Percentiles rank a stretch among this genome's conserved stretches.
phyloP scores from a whole-genome alignment of 2,888 invertebrate species.

The Watsonalla cultraria region DNA sequence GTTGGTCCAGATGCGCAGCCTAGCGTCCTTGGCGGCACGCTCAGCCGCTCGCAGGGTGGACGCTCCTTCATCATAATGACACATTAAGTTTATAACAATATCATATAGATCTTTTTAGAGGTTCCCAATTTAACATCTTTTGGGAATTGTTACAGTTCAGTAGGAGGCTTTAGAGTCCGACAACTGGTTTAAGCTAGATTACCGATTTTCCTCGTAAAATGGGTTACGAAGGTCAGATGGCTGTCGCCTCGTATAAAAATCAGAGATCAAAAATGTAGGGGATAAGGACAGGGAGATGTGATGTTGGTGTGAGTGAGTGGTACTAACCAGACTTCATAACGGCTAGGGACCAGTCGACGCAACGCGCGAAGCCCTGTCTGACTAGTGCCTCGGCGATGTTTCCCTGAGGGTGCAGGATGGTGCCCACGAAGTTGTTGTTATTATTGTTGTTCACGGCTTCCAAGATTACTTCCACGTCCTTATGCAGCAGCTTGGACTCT shows the following conservation, averaged over 20 bases:
- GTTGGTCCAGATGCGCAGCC: conserved; percentile 93
- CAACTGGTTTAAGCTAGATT: too few relatives aligned
- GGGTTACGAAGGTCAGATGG: too few relatives aligned
- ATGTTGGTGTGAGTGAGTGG: too few relatives aligned
- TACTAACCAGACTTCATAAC: conserved; percentile 48
- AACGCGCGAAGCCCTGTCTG: conserved; percentile 94
- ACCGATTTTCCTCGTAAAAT: too few relatives aligned
- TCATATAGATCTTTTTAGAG: too few relatives aligned
- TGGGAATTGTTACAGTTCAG: too few relatives aligned
- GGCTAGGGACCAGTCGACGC: conserved; percentile 77
- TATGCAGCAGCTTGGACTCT: conserved; percentile 93
- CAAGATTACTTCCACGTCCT: conserved; percentile 92
- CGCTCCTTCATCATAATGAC: conserved; percentile 69
- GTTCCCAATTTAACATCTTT: too few relatives aligned
- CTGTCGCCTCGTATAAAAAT: too few relatives aligned
- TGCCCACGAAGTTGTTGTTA: conserved; percentile 96
- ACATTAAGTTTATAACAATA: conserved; percentile 1
- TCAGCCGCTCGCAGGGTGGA: conserved; percentile 92
- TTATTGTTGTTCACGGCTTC: conserved; percentile 96
- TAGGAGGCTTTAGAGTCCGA: too few relatives aligned
- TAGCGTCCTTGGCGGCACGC: conserved; percentile 91
- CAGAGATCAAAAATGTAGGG: too few relatives aligned
- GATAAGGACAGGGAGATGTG: too few relatives aligned
- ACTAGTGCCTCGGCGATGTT: conserved; percentile 97
- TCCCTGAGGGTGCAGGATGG: conserved; percentile 92